Conservation (phyloP, 2,797 vertebrate species). For the Fringilla coelebs region DNA sequence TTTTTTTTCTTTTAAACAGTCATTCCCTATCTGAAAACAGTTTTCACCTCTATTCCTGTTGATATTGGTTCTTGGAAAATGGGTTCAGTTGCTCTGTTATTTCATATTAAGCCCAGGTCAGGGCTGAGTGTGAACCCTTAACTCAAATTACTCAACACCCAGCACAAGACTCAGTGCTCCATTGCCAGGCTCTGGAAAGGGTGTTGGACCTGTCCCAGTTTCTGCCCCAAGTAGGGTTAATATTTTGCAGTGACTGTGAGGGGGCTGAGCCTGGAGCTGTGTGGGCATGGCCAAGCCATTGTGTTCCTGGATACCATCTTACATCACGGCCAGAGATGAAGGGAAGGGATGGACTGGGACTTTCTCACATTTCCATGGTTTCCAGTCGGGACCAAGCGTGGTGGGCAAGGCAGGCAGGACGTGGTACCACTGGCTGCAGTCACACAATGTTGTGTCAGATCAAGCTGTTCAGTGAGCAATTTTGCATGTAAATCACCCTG, state of each 20-base stretch:
- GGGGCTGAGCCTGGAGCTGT: neutral
- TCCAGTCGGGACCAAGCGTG: accelerated
- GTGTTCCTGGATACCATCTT: neutral
- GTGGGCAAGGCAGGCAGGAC: accelerated
- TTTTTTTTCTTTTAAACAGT: neutral
- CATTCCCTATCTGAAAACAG: neutral
- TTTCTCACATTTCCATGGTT: neutral
- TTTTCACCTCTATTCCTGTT: neutral
- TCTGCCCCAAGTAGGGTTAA: neutral
- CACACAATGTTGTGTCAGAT: neutral
- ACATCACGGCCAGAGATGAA: neutral
- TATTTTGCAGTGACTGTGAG: neutral
- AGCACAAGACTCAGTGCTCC: accelerated
- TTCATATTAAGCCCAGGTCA: neutral
- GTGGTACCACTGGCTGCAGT: neutral
- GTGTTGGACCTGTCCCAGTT: neutral
- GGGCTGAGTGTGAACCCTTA: neutral
- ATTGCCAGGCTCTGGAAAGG: neutral
- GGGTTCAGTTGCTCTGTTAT: neutral
- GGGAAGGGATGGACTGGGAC: neutral
- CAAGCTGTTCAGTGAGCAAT: neutral
- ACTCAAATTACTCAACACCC: neutral
- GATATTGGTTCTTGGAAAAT: neutral
- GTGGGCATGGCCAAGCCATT: neutral
- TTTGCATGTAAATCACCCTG: neutral